A percentile compares a stretch with the other conserved stretches of the same genome.
phyloP scores from a whole-genome alignment of 2,888 invertebrate species.

The Rotaria macrura region DNA sequence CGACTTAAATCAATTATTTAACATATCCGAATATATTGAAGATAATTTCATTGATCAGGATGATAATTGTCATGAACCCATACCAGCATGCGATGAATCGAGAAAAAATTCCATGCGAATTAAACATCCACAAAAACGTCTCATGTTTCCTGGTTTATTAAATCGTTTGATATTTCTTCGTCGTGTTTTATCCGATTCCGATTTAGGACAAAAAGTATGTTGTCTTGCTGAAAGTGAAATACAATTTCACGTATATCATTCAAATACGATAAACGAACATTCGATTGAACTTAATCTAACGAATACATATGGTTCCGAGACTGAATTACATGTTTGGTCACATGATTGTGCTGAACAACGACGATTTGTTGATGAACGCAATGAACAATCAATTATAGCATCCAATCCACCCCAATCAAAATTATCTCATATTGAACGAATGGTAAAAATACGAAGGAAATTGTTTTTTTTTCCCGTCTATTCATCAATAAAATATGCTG shows the following conservation, averaged over 20 bases:
- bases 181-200: conserved; percentile 4
- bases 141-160: conserved; percentile 1
- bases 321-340: neutral
- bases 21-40: neutral
- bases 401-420: neutral
- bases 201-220: neutral
- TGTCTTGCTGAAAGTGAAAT: neutral
- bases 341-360: conserved; percentile 4
- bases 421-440: neutral
- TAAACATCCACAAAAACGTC: neutral
- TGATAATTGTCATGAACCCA: neutral
- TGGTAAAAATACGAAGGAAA: neutral
- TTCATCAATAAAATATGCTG: no score
- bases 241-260: neutral
- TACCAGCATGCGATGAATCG: neutral
- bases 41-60: neutral
- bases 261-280: neutral
- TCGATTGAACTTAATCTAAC: neutral
- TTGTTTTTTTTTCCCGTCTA: no score
- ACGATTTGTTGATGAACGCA: neutral
- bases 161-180: neutral
- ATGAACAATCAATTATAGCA: neutral
- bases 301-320: conserved; percentile 1
- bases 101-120: neutral
- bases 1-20: neutral